Evolutionary conservation across 2,888 invertebrate species (phyloP), one percentile per base, ranked within the genome.

Genomic region (Agrochola circellaris): DNA sequence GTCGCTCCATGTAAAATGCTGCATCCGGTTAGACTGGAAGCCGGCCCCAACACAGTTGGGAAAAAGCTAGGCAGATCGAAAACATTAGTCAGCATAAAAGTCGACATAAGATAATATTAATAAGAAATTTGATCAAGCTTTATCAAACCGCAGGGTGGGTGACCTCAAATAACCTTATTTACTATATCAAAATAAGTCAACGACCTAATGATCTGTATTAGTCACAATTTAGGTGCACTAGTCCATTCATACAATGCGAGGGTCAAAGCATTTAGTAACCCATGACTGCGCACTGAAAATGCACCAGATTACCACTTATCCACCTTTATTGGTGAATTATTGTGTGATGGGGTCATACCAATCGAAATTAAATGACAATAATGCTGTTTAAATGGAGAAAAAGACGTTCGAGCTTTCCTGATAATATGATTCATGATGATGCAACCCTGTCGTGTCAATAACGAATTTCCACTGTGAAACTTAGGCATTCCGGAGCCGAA

Each of bases 261-360:
- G 77, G 79, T 68, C 82, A 82, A 64, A 72, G 69, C 66, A 69
- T 71, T 79, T 72, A 73, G 82, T 72, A 58, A 66, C 17, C 38
- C 79, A 60, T 79, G 70, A 82, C 54, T 68, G 82, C n/a, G 9
- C 75, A 68, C 62, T 68, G 67, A 75, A 82, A 82, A 82, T 82
- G 64, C 26, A 48, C 38, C 54, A 79, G 68, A 73, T 81, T 81
- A 42, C 82, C 73, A 81, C 76, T 34, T 54, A 68, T 68, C 54
- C 15, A 26, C 56, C 34, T 45, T 77, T 82, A 79, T 71, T 71
- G 15, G 15, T n/a, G n/a, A 26, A 66, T 61, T 61, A 56, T 56
- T 77, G 81, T 65, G 77, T 58, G 58, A 17, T 51, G 51, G 56
- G 78, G 15, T 70, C 73, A 73, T 23, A n/a, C 2, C 7, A 23